phyloP scores from a whole-genome alignment of 2,113 vertebrate species.

The Rhinopomastus cyanomelas region DNA sequence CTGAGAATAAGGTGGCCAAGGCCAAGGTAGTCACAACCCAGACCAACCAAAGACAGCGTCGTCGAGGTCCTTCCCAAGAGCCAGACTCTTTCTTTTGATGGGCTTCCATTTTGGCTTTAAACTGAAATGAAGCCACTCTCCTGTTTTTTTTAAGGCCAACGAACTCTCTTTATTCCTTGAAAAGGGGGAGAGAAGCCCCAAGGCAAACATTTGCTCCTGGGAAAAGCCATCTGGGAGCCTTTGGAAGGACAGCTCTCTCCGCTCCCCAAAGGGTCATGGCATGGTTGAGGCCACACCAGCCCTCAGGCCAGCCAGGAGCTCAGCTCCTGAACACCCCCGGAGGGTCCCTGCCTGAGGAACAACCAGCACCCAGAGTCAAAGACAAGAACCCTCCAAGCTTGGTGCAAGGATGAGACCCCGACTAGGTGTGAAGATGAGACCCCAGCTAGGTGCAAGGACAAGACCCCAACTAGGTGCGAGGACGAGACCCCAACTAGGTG shows the following conservation, averaged over 20 bases:
- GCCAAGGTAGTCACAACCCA: rapidly evolving
- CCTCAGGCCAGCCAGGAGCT: not conserved
- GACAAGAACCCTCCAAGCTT: no score
- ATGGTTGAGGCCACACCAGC: rapidly evolving
- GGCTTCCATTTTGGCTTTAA: not conserved
- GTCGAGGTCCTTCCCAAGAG: rapidly evolving
- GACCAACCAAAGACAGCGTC: not conserved
- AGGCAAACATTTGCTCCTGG: not conserved
- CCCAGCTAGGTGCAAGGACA: no score
- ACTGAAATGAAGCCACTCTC: not conserved
- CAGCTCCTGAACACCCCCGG: not conserved
- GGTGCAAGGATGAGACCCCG: no score
- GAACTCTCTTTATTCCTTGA: not conserved
- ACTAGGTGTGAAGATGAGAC: no score
- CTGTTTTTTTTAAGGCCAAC: not conserved
- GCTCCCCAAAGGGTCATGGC: no score
- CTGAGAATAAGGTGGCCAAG: not conserved
- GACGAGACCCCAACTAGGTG: no score
- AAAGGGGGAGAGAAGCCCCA: not conserved
- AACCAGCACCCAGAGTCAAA: not conserved
- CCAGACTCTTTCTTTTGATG: not conserved
- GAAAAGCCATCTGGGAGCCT: constrained; percentile 32
- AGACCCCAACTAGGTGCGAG: no score
- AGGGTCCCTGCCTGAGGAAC: not conserved
- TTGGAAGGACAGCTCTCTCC: not conserved